Percentiles rank a stretch among this genome's conserved stretches.
Conservation (phyloP, 2,888 invertebrate genomes). For the Fragum fragum region DNA sequence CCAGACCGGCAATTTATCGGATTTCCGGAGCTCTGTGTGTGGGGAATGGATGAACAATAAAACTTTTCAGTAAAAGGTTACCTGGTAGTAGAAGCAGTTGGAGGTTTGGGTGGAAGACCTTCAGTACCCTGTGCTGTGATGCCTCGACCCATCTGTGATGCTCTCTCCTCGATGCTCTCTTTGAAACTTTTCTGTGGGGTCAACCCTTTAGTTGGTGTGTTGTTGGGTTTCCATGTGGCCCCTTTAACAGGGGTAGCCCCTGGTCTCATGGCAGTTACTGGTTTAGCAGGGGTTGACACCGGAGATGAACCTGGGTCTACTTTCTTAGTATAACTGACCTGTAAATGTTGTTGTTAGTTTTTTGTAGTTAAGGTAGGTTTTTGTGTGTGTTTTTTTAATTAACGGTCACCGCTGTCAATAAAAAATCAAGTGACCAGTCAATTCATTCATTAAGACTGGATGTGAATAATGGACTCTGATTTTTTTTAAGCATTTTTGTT, state of each 20-base stretch:
- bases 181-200: slow-evolving; percentile 78
- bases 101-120: slow-evolving; percentile 63
- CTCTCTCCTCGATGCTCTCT: slow-evolving; percentile 74
- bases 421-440: no score
- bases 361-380: no score
- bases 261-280: slow-evolving; percentile 39
- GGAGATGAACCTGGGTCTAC: slow-evolving; percentile 73
- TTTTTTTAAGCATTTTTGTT: no score
- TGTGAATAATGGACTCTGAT: no score
- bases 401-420: no score
- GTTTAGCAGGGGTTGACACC: slow-evolving; percentile 58
- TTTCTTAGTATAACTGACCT: slow-evolving; percentile 80
- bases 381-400: no score
- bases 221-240: slow-evolving; percentile 49
- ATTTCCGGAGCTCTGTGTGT: no score
- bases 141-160: slow-evolving; percentile 67
- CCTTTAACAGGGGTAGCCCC: slow-evolving; percentile 54
- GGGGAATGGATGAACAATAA: no score
- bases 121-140: slow-evolving; percentile 24
- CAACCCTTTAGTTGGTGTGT: slow-evolving; percentile 59
- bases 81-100: slow-evolving; percentile 33
- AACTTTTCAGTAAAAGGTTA: no score
- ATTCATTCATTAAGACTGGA: no score
- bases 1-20: no score
- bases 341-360: no score